Evolutionary conservation across 2,888 invertebrate genomes (phyloP).

Genomic region (Drosophila borborema): DNA sequence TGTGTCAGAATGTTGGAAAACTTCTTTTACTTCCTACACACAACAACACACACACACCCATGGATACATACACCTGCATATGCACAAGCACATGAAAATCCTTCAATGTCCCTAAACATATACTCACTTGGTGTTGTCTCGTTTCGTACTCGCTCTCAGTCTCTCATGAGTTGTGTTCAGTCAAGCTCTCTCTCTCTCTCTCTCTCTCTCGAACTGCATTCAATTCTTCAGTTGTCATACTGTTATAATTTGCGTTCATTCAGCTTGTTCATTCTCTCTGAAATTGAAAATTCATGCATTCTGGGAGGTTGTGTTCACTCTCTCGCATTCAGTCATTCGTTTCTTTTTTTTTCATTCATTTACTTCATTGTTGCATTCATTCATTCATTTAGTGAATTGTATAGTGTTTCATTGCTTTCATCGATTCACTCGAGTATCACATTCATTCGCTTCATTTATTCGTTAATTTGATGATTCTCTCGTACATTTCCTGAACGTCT

Average conservation of each 20-base stretch:
- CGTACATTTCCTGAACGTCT: conserved; percentile 17
- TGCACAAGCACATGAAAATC: conserved; percentile 7
- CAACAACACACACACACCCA: conserved; percentile 5
- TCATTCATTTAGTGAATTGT: conserved; percentile 21
- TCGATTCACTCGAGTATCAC: neutral
- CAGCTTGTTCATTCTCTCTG: neutral
- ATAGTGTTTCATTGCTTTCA: neutral
- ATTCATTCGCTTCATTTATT: neutral
- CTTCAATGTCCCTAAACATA: conserved; percentile 17
- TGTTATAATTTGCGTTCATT: neutral
- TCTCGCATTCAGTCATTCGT: neutral
- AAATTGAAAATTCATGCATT: neutral
- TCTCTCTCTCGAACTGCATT: neutral
- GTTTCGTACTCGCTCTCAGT: neutral
- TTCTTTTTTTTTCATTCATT: neutral
- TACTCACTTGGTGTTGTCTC: conserved; percentile 11
- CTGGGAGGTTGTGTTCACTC: neutral
- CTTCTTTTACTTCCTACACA: conserved; percentile 22
- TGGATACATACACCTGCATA: neutral
- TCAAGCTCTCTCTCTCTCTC: neutral
- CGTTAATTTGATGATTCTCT: conserved; percentile 33
- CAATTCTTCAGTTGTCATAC: neutral
- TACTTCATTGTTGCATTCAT: conserved; percentile 3
- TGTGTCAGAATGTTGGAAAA: conserved; percentile 54
- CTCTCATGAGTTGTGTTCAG: neutral